These are phyloP conservation scores for Callocephalon fimbriatum DNA, from an alignment of 2,113 vertebrate genomes.

Conservation along the genomic window DNA sequence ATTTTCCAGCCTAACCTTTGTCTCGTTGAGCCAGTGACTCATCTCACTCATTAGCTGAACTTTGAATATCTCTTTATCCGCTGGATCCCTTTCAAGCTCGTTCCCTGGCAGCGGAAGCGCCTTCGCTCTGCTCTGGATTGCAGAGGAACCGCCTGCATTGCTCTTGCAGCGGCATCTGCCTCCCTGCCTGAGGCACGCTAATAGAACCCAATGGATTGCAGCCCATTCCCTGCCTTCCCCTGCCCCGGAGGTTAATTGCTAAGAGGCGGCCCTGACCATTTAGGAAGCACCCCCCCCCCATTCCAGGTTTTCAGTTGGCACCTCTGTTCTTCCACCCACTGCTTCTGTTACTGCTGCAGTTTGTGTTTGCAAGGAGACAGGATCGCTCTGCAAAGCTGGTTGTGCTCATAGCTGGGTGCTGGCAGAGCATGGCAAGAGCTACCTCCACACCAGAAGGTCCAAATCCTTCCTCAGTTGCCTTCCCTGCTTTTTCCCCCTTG, in stretches of 20 bases:
- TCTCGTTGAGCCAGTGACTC: conserved; percentile 79
- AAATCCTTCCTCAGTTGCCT: neutral
- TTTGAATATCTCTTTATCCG: conserved; percentile 73
- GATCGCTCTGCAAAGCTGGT: neutral
- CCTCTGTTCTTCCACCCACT: neutral
- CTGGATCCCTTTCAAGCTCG: conserved; percentile 71
- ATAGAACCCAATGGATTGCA: neutral
- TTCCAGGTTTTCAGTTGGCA: neutral
- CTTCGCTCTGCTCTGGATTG: conserved; percentile 32
- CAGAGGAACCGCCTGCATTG: neutral
- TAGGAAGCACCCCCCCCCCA: neutral
- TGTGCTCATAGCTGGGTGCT: neutral
- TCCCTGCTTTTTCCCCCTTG: neutral
- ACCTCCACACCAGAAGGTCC: neutral
- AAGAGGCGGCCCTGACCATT: neutral
- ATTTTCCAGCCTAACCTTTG: conserved; percentile 65
- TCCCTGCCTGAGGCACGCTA: neutral
- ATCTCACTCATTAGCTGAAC: conserved; percentile 76
- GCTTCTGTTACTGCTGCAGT: neutral
- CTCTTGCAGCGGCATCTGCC: conserved; percentile 12
- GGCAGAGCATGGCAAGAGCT: neutral
- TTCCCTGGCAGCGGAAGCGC: conserved; percentile 66
- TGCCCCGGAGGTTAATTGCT: neutral
- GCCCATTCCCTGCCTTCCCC: neutral
- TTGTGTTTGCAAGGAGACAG: neutral